Evolutionary conservation across 2,113 vertebrate species (phyloP).

Genomic region (Mugil cephalus): DNA sequence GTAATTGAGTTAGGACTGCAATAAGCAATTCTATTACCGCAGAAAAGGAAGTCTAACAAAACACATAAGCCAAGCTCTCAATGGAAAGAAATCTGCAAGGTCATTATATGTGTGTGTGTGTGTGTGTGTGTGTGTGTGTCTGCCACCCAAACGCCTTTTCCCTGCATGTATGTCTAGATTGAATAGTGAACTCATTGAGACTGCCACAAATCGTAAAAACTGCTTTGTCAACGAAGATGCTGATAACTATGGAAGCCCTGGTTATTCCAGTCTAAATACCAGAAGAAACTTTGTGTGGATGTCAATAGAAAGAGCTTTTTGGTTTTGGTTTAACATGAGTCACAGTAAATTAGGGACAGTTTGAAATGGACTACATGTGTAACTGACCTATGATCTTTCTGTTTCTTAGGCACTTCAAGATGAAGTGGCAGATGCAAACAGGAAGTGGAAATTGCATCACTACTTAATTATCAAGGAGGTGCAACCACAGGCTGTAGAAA

Average conservation of each 20-base stretch:
- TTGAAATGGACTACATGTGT: neutral
- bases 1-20: conserved; percentile 75
- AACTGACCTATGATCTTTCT: too few species aligned
- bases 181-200: conserved; percentile 25
- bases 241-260: conserved; percentile 10
- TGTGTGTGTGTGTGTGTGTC: conserved; percentile 25
- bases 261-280: conserved; percentile 5
- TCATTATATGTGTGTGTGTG: conserved; percentile 37
- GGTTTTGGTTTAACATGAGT: neutral
- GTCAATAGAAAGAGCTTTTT: conserved; percentile 18
- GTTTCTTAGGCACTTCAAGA: too few species aligned
- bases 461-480: too few species aligned
- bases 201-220: conserved; percentile 8
- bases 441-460: too few species aligned
- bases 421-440: too few species aligned
- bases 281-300: conserved; percentile 8
- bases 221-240: conserved; percentile 18
- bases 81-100: conserved; percentile 44
- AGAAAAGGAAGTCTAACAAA: conserved; percentile 57
- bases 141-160: conserved; percentile 30
- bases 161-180: neutral
- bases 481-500: too few species aligned
- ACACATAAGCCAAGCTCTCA: conserved; percentile 33
- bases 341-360: neutral
- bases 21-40: conserved; percentile 76